A percentile compares a stretch with the other conserved stretches of the same genome.
These are phyloP conservation scores for Apotomis turbidana DNA, from an alignment of 2,888 invertebrate species.

Conservation along the genomic window DNA sequence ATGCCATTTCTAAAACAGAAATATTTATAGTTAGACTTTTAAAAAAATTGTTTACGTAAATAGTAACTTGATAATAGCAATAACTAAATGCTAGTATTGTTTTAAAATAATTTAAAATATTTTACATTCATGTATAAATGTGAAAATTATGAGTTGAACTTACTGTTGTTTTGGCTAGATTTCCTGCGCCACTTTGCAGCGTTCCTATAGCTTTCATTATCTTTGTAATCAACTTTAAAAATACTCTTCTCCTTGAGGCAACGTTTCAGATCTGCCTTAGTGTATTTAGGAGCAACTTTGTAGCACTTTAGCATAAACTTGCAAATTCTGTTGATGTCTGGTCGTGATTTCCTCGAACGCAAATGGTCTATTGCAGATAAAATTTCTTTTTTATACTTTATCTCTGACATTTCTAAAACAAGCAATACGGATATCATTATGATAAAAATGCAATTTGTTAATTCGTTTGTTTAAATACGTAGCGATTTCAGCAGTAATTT, in stretches of 20 bases:
- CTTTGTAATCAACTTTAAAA: slow-evolving; percentile 93
- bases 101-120: neutral
- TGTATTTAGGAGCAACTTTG: slow-evolving; percentile 87
- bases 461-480: slow-evolving; percentile 12
- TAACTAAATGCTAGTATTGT: neutral
- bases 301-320: slow-evolving; percentile 91
- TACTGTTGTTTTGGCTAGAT: slow-evolving; percentile 65
- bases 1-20: slow-evolving; percentile 72
- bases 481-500: slow-evolving; percentile 37
- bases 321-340: slow-evolving; percentile 92
- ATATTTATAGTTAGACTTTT: neutral
- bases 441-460: neutral
- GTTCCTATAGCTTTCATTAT: slow-evolving; percentile 93
- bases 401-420: slow-evolving; percentile 83
- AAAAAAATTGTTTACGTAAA: too few species aligned
- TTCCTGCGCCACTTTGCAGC: slow-evolving; percentile 88
- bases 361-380: slow-evolving; percentile 93
- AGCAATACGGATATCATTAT: slow-evolving; percentile 39
- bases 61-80: neutral
- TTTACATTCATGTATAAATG: neutral
- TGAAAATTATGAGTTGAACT: neutral
- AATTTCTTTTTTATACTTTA: slow-evolving; percentile 89
- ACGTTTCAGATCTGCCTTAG: slow-evolving; percentile 88
- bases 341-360: slow-evolving; percentile 92
- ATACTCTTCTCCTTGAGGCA: slow-evolving; percentile 90